Base-by-base conservation (phyloP, 2,888 invertebrate species). In the Campoplex capitator region DNA sequence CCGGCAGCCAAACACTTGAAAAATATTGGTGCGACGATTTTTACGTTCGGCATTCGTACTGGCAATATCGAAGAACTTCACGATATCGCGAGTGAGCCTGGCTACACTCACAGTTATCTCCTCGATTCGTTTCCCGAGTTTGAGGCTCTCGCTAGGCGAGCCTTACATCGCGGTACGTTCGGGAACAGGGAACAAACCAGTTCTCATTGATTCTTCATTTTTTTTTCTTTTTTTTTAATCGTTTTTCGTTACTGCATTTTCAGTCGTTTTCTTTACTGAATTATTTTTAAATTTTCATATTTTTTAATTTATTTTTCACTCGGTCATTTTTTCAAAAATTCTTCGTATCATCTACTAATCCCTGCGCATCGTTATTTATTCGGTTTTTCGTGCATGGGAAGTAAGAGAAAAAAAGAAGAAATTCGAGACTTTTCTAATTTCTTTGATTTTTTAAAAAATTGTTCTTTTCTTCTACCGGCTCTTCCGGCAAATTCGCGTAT, bases 41-140 rank as follows among this genome's bases (percentile, higher is more conserved):
- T 96, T 88, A 96, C 96, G 0, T 95, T 96, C 90, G 96, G 97
- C 1, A 96, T 97, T 79, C 94, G 95, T 88, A 96, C 96, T 89
- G 97, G 97, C 18, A 97, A 97, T 92, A 95, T 96, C 54, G 95
- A 95, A 81, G 96, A 96, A 89, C 93, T 97, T 35, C 95, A 95
- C 88, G 96, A 96, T 81, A 95, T 97, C 94, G 96, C 97, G 0
- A 96, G 96, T 0, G 94, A 95, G 28, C 97, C 97, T 1, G 96
- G 96, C 75, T 95, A 96, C 90, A 95, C 96, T 88, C 96, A 96
- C 90, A 96, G 96, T 88, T 97, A 96, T 91, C 95, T 97, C 45
- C 93, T 97, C 81, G 96, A 96, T 88, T 96, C 96, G 89, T 97
- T 97, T 92, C 95, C 95, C 71, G 96, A 97, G 91, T 97, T 97